Percentiles rank a stretch among this genome's conserved stretches.
phyloP scores from a whole-genome alignment of 1,140 invertebrate genomes.

The Calliopsis andreniformis region DNA sequence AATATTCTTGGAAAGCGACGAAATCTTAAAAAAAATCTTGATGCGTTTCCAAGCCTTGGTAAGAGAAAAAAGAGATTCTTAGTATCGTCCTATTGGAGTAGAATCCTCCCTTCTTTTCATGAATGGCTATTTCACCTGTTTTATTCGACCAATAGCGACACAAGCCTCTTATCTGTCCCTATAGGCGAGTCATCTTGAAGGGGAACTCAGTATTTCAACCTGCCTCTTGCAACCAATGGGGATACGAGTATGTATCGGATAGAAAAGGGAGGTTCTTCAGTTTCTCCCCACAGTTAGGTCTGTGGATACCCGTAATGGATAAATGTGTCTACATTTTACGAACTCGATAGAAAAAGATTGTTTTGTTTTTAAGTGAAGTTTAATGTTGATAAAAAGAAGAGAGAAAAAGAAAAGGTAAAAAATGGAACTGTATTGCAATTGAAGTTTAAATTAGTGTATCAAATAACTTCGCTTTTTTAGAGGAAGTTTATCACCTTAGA shows the following conservation, averaged over 20 bases:
- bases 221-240: conserved; percentile 16
- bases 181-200: background rate
- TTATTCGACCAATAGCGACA: conserved; percentile 9
- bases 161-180: background rate
- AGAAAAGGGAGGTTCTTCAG: background rate
- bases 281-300: background rate
- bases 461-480: too few relatives aligned
- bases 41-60: background rate
- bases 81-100: background rate
- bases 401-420: too few relatives aligned
- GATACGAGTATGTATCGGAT: background rate
- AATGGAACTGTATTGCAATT: too few relatives aligned
- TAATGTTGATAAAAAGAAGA: too few relatives aligned
- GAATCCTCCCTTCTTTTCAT: background rate
- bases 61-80: background rate
- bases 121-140: conserved; percentile 1
- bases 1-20: background rate
- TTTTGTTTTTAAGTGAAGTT: too few relatives aligned
- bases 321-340: background rate
- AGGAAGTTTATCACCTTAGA: too few relatives aligned
- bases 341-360: background rate
- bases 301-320: background rate
- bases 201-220: conserved; percentile 1
- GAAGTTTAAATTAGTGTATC: too few relatives aligned
- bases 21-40: conserved; percentile 12